Percentiles rank a stretch among this genome's conserved stretches.
Conservation (phyloP, 2,113 vertebrate genomes). For the Hemiscyllium ocellatum region DNA sequence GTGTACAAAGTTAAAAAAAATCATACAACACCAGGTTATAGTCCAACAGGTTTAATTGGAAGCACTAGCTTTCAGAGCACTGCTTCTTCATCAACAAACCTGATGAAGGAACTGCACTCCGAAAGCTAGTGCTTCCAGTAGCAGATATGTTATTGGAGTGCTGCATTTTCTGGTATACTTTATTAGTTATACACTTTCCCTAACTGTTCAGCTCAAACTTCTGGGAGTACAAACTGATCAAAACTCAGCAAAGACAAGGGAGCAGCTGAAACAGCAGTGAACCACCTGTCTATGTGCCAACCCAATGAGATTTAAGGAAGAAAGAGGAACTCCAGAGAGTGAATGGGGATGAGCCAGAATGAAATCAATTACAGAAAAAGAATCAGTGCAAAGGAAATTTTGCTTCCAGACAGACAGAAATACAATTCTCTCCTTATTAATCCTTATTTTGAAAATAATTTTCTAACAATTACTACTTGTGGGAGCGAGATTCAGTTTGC, state of each 20-base stretch:
- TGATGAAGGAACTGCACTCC: too few relatives aligned
- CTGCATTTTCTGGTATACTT: not conserved
- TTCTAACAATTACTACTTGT: not conserved
- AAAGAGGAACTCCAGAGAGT: not conserved
- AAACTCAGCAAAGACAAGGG: not conserved
- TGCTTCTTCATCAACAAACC: too few relatives aligned
- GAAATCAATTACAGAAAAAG: not conserved
- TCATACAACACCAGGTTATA: too few relatives aligned
- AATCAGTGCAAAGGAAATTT: not conserved
- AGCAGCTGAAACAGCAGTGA: not conserved
- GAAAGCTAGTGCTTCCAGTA: too few relatives aligned
- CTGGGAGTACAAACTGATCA: not conserved
- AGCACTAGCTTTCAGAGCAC: too few relatives aligned
- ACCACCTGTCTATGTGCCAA: not conserved
- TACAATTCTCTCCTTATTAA: not conserved
- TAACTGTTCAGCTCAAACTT: not conserved
- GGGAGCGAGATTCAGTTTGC: not conserved
- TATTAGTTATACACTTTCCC: not conserved
- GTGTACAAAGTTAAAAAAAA: too few relatives aligned
- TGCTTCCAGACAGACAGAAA: not conserved
- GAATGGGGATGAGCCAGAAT: not conserved
- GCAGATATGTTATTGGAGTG: not conserved
- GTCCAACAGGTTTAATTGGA: too few relatives aligned
- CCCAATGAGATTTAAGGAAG: not conserved
- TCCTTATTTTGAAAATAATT: not conserved